Base-by-base conservation (phyloP, 1,140 invertebrate genomes). In the Gryon sp. region DNA sequence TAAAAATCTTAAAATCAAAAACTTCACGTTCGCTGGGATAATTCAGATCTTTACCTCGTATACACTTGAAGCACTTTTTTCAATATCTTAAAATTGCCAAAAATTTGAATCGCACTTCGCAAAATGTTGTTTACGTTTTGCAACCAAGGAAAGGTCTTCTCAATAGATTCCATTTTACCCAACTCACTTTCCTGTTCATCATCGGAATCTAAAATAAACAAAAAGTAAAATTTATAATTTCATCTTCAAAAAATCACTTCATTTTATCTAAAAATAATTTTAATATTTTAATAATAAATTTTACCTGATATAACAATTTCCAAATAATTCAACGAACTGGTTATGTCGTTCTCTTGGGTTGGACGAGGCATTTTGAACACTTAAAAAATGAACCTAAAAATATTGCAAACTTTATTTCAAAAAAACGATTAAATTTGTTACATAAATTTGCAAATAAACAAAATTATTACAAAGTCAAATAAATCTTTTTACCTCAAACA, bases 131-230 rank as follows among this genome's bases (percentile, higher is more conserved):
- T 77, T 34, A 84, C 82, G 46, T 79, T 74, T 32, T 46, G 11
- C n/a, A 83, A 18, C 84, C 86, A 86, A 43, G 62, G 60, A 68
- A 86, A 80, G 24, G 12, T 60, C 60, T 72, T 43, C 52, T 79
- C 60, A 1, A 43, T 36, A n/a, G 22, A 11, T 55, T 52, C 14
- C 40, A 53, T 69, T 32, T 68, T 32, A 0, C 20, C 26, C 5
- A 34, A 16, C 46, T 20, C 28, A 11, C 28, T 32, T 0, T 45
- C 20, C 12, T 30, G 9, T 19, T 77, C 46, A 50, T 19, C 14
- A 28, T 65, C 65, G n/a, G 65, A 69, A 43, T 69, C 65, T 69
- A 7, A 32, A 34, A 34, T 24, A 24, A 4, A 34, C 4, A n/a
- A 32, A 32, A 9, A 32, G 4, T 32, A 32, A 32, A 32, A 32